These are phyloP conservation scores for Gadus macrocephalus DNA, from an alignment of 2,113 vertebrate genomes.

Conservation along the genomic window DNA sequence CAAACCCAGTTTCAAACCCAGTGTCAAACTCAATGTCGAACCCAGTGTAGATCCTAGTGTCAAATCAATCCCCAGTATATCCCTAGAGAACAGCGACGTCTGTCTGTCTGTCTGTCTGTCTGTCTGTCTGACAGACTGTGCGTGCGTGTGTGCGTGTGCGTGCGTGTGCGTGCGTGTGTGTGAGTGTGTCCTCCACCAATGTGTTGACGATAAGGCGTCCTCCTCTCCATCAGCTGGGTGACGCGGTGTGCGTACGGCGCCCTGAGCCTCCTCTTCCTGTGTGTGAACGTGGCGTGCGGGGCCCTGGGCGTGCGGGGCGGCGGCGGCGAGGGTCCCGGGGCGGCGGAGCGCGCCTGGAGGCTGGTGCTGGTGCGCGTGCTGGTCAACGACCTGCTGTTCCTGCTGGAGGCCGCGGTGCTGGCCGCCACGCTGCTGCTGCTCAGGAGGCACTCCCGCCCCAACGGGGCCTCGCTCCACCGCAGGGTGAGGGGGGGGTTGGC, in stretches of 20 bases:
- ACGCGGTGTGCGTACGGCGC: constrained; percentile 49
- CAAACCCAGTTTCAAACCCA: no score
- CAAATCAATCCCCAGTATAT: no score
- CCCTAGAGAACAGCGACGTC: no score
- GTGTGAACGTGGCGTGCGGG: constrained; percentile 77
- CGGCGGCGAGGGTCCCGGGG: constrained; percentile 11
- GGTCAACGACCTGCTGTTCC: constrained; percentile 85
- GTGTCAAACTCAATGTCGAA: no score
- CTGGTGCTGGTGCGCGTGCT: constrained; percentile 81
- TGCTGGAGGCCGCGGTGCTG: constrained; percentile 77
- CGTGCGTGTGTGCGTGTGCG: no score
- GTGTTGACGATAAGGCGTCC: no score
- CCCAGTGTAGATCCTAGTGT: no score
- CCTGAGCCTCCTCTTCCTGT: constrained; percentile 75
- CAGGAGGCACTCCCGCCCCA: constrained; percentile 72
- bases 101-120: no score
- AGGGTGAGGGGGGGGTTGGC: constrained; percentile 70
- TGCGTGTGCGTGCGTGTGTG: no score
- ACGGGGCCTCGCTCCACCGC: constrained; percentile 78
- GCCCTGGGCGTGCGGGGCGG: constrained; percentile 62
- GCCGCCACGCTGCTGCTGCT: constrained; percentile 76
- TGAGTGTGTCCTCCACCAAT: no score
- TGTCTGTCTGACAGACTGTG: no score
- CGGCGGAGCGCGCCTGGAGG: constrained; percentile 68
- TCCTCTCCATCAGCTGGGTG: constrained; percentile 37